These are phyloP conservation scores for Glyphotaelius pellucidus DNA, from an alignment of 2,888 invertebrate genomes.

Conservation along the genomic window DNA sequence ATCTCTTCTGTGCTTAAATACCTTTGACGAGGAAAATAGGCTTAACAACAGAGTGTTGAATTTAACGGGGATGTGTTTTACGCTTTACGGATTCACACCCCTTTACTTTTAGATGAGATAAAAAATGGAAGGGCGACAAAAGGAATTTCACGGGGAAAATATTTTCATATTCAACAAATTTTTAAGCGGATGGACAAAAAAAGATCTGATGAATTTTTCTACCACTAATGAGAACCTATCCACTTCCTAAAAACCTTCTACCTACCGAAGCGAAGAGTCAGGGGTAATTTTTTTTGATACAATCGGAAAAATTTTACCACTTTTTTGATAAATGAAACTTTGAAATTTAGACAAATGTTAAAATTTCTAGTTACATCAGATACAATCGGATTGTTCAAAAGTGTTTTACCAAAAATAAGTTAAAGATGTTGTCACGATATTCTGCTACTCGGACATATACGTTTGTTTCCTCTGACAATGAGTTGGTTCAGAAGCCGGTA, in stretches of 20 bases:
- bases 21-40: background rate
- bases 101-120: constrained; percentile 10
- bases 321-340: too few species aligned
- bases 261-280: background rate
- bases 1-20: background rate
- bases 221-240: constrained; percentile 11
- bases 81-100: constrained; percentile 33
- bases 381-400: too few species aligned
- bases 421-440: background rate
- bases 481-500: background rate
- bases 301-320: too few species aligned
- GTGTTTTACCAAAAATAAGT: background rate
- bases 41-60: constrained; percentile 12
- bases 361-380: too few species aligned
- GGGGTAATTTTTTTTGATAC: background rate
- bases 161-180: constrained; percentile 45
- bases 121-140: constrained; percentile 44
- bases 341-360: too few species aligned
- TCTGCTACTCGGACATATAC: background rate
- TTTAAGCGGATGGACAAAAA: constrained; percentile 35
- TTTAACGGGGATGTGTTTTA: constrained; percentile 28
- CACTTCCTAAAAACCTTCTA: background rate
- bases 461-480: background rate
- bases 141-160: constrained; percentile 44
- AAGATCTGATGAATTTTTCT: constrained; percentile 25